Percentiles rank a stretch among this genome's conserved stretches.
These are phyloP conservation scores for Enteromius viviparus DNA, from an alignment of 2,797 vertebrate genomes.

Conservation along the genomic window DNA sequence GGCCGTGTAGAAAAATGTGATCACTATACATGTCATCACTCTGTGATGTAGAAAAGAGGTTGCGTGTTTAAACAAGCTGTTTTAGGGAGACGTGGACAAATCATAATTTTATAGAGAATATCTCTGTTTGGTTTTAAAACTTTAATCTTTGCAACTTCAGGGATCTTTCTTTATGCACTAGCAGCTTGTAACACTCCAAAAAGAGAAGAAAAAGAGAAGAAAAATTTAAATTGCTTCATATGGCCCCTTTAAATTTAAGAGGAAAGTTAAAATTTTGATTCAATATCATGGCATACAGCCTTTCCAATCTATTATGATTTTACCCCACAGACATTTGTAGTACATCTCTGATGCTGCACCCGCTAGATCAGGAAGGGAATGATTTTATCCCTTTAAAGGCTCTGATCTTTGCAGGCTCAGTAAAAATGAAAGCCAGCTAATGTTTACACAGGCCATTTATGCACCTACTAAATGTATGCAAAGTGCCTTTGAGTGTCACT, in stretches of 20 bases:
- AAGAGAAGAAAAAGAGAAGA: too few species aligned
- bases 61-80: too few species aligned
- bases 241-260: not conserved
- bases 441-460: slow-evolving; percentile 13
- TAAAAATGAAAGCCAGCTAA: not conserved
- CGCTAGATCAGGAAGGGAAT: slow-evolving; percentile 8
- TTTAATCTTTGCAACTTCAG: too few species aligned
- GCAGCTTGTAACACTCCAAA: too few species aligned
- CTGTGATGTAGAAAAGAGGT: too few species aligned
- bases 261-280: not conserved
- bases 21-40: too few species aligned
- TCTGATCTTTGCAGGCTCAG: slow-evolving; percentile 11
- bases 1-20: too few species aligned
- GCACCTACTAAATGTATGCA: not conserved
- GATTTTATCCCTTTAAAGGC: slow-evolving; percentile 9
- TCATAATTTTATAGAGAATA: too few species aligned
- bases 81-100: too few species aligned
- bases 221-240: too few species aligned
- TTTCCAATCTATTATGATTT: slow-evolving; percentile 1
- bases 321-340: not conserved
- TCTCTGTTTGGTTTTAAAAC: too few species aligned
- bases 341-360: not conserved
- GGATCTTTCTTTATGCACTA: too few species aligned
- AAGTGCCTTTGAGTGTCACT: slow-evolving; percentile 11
- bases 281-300: not conserved